Evolutionary conservation across 1,140 invertebrate species (phyloP), one percentile per base, ranked within the genome.

Genomic region (Trissolcus basalis): DNA sequence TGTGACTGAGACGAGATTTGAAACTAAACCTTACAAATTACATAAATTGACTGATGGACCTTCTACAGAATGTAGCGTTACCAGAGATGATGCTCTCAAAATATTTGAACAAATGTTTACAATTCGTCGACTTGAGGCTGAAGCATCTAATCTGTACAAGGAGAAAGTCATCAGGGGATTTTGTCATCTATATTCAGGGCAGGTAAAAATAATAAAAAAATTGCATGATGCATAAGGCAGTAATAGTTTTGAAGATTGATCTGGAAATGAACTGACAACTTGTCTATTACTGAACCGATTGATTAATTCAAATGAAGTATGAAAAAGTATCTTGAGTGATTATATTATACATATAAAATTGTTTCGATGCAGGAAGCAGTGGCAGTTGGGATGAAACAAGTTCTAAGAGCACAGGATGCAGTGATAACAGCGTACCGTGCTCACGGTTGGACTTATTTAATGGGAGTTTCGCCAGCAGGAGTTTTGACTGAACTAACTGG

Each of bases 401-500:
- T 93, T 11, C 92, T 94, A 86, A 91, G 93, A 2, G 89, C 92
- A 5, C 91, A 94, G 36, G 98, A 99, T 88, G 91, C 94, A 1
- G 93, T 98, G 4, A 99, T 99, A 53, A 98, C 98, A 11, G 96
- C 98, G 0, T 99, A 99, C 88, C 91, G 98, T 78, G 97, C 96
- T 72, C 98, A 99, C 82, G 97, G 97, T 35, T 99, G 97, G 96
- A 96, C 96, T 0, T 95, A 97, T 82, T 86, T 98, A 4, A 96
- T 98, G 93, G 97, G 97, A 3, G 92, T 96, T 0, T 84, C 92
- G 8, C 88, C 93, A 0, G 69, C 91, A 0, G 93, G 93, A 2
- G 95, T 99, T 0, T 85, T 99, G 10, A 89, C 94, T 13, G 98
- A 99, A 89, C 87, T 99, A n/a, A 97, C 96, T 4, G 97, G 97